These are phyloP conservation scores for Corythucha ciliata DNA, from an alignment of 2,888 invertebrate genomes.

Conservation along the genomic window DNA sequence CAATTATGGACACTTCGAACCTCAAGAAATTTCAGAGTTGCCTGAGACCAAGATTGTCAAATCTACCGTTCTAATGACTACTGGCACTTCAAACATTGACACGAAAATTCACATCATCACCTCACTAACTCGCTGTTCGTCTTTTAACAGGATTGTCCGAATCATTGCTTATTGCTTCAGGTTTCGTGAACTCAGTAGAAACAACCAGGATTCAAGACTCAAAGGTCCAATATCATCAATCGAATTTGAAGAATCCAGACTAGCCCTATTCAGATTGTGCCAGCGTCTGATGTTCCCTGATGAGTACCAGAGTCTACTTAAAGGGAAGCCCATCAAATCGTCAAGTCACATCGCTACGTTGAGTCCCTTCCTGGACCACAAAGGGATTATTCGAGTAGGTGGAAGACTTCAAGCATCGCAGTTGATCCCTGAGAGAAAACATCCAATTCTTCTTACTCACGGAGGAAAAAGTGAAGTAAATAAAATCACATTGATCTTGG, in stretches of 20 bases:
- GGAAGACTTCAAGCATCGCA: background rate
- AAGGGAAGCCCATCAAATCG: background rate
- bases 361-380: background rate
- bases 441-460: background rate
- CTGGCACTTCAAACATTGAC: too few relatives aligned
- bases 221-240: background rate
- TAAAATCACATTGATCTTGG: constrained; percentile 13
- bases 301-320: background rate
- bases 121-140: too few relatives aligned
- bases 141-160: background rate
- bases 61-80: too few relatives aligned
- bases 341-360: background rate
- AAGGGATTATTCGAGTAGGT: background rate
- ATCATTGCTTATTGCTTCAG: background rate
- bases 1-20: background rate
- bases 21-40: background rate
- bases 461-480: too few relatives aligned
- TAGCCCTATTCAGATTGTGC: background rate
- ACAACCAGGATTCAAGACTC: background rate
- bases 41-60: too few relatives aligned
- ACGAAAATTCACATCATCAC: too few relatives aligned
- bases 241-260: background rate
- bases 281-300: background rate
- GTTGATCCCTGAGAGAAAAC: background rate
- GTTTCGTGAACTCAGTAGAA: background rate